These are phyloP conservation scores for Serinus canaria DNA, from an alignment of 2,113 vertebrate species.

Conservation along the genomic window DNA sequence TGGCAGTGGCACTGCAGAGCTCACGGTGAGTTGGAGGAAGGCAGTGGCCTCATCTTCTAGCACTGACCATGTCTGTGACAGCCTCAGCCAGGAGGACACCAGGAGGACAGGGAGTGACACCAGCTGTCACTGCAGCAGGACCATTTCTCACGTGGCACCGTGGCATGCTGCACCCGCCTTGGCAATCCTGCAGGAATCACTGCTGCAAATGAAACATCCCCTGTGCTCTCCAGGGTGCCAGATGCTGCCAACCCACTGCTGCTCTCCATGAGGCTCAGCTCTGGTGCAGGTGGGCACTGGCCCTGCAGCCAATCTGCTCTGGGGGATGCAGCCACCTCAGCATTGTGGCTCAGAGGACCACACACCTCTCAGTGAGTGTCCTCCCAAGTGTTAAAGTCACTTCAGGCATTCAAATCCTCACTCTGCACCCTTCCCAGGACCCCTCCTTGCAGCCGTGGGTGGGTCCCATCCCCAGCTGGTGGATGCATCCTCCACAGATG, in stretches of 20 bases:
- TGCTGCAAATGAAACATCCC: neutral
- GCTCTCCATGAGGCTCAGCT: neutral
- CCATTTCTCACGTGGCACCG: rapidly evolving
- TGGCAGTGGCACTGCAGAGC: neutral
- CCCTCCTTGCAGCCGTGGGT: rapidly evolving
- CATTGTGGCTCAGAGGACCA: rapidly evolving
- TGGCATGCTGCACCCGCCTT: rapidly evolving
- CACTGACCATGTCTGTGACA: neutral
- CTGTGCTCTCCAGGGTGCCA: no score
- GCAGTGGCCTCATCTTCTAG: neutral
- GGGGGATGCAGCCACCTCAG: neutral
- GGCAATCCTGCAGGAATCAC: neutral
- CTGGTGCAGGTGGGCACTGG: rapidly evolving
- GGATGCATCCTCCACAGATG: neutral
- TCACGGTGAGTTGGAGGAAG: rapidly evolving
- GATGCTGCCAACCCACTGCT: neutral
- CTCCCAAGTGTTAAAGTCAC: neutral
- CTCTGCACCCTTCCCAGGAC: neutral
- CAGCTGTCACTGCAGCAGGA: neutral
- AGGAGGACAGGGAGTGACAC: neutral
- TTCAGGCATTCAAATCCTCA: neutral
- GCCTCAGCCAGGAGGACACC: rapidly evolving
- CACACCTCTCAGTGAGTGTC: neutral
- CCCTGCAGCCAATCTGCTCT: neutral
- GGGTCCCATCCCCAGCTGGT: no score